phyloP scores from a whole-genome alignment of 2,797 vertebrate genomes.

The Scolopax bukidnonensis region DNA sequence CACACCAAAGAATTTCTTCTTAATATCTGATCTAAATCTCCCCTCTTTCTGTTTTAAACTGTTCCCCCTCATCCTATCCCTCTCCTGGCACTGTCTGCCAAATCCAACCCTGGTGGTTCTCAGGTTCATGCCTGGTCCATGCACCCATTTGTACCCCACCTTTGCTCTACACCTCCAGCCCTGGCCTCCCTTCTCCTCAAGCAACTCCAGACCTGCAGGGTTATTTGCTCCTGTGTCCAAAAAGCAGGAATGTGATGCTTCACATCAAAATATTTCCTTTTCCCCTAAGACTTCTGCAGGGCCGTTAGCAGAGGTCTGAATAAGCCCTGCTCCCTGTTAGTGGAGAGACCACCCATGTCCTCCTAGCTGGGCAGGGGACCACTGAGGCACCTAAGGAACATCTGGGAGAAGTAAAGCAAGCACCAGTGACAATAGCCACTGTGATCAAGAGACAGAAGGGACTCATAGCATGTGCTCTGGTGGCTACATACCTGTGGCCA shows the following conservation, averaged over 20 bases:
- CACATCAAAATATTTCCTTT: not conserved
- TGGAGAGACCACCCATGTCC: accelerated
- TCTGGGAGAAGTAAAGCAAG: not conserved
- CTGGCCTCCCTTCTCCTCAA: not conserved
- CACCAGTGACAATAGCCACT: not conserved
- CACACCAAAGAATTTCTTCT: no score
- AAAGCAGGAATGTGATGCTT: not conserved
- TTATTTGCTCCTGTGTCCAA: not conserved
- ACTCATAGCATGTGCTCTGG: accelerated
- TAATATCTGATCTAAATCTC: no score
- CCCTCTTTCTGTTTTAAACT: no score
- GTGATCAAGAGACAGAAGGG: not conserved
- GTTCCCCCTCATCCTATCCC: no score
- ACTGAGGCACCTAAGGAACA: accelerated
- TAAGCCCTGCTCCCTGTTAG: accelerated
- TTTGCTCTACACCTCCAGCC: not conserved
- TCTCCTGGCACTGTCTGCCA: not conserved
- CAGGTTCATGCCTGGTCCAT: not conserved
- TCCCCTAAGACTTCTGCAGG: not conserved
- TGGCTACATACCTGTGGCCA: not conserved
- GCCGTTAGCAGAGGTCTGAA: not conserved
- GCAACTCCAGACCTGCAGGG: not conserved
- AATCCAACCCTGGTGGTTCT: not conserved
- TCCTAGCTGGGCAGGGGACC: not conserved
- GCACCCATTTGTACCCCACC: not conserved